These are phyloP conservation scores for Acridotheres tristis DNA, from an alignment of 2,797 vertebrate genomes.

Conservation along the genomic window DNA sequence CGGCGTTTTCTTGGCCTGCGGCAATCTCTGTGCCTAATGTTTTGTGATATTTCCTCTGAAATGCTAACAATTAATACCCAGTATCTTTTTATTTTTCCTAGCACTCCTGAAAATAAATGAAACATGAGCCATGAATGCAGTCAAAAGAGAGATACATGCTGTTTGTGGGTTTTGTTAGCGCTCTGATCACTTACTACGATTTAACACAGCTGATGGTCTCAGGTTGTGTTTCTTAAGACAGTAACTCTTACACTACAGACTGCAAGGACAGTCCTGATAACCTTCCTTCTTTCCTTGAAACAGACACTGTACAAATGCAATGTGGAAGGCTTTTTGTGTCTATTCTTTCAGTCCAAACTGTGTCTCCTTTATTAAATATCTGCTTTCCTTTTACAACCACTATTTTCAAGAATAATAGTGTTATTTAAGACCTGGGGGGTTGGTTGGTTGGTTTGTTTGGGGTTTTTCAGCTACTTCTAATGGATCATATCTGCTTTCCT, in stretches of 20 bases:
- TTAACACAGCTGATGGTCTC: conserved; percentile 13
- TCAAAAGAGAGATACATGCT: background rate
- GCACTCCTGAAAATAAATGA: conserved; percentile 20
- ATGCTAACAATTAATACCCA: background rate
- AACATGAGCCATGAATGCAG: background rate
- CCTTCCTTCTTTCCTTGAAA: conserved; percentile 9
- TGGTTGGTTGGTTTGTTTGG: background rate
- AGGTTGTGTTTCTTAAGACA: conserved; percentile 25
- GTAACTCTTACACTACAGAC: background rate
- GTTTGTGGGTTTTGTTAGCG: background rate
- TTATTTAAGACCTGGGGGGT: background rate
- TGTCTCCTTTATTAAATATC: background rate
- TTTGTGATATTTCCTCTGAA: conserved; percentile 31
- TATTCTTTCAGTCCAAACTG: background rate
- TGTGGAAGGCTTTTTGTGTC: background rate
- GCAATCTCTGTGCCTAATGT: background rate
- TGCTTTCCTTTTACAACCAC: background rate
- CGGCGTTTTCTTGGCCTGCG: background rate
- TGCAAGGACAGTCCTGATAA: background rate
- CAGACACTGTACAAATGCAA: background rate
- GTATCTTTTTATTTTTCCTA: conserved; percentile 31
- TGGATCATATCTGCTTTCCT: background rate
- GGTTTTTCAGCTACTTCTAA: background rate
- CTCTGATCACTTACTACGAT: background rate
- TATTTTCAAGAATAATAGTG: background rate